Evolutionary conservation across 2,113 vertebrate genomes (phyloP).

Genomic region (Colius striatus): DNA sequence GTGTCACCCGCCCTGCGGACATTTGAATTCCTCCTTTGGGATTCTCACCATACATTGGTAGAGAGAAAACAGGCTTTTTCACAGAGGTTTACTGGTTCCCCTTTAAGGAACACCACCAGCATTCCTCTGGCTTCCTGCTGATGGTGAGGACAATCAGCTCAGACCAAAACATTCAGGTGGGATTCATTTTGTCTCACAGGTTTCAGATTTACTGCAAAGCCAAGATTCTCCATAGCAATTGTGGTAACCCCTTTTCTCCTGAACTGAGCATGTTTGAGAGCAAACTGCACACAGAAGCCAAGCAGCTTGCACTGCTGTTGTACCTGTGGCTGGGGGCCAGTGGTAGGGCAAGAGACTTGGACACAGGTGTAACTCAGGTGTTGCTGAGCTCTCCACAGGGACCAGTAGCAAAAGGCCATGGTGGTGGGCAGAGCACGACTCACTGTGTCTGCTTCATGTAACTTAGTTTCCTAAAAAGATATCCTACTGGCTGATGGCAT

Average conservation of each 20-base stretch:
- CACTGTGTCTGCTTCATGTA: background rate
- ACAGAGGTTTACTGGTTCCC: background rate
- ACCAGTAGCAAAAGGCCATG: background rate
- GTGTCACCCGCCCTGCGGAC: background rate
- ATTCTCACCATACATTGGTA: background rate
- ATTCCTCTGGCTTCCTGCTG: background rate
- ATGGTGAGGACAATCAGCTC: background rate
- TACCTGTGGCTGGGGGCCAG: background rate
- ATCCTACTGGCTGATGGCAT: background rate
- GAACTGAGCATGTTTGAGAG: background rate
- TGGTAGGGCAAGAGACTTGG: background rate
- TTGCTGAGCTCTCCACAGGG: background rate
- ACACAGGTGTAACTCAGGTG: accelerated
- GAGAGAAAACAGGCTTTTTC: background rate
- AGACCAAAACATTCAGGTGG: background rate
- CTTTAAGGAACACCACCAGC: background rate
- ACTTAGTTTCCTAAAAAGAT: background rate
- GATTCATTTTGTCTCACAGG: background rate
- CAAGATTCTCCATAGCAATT: background rate
- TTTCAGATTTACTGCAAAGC: background rate
- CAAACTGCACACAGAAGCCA: background rate
- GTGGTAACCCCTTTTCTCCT: background rate
- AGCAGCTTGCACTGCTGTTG: background rate
- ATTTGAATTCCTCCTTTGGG: background rate
- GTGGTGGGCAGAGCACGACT: background rate